A percentile compares a stretch with the other conserved stretches of the same genome.
Evolutionary conservation across 2,113 vertebrate species (phyloP).

Genomic region (Myotis davidii): DNA sequence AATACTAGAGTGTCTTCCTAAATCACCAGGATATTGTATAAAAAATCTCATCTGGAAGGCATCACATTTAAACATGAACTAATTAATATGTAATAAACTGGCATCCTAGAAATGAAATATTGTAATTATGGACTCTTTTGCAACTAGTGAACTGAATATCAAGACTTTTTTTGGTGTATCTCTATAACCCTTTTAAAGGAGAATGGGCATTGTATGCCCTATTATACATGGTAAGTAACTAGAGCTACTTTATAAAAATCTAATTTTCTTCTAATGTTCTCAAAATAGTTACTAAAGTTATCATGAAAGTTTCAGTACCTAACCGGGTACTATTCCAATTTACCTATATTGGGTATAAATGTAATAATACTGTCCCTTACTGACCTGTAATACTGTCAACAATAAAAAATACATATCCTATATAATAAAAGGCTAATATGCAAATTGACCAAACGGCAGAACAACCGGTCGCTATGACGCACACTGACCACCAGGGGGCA

Average conservation of each 20-base stretch:
- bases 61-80: slow-evolving; percentile 17
- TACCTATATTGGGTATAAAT: background rate
- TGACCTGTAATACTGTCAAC: background rate
- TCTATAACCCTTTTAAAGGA: background rate
- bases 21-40: slow-evolving; percentile 33
- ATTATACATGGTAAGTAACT: background rate
- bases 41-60: slow-evolving; percentile 35
- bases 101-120: background rate
- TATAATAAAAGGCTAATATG: too few species aligned
- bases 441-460: background rate
- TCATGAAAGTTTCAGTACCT: slow-evolving; percentile 20
- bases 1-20: background rate
- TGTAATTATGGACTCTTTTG: background rate
- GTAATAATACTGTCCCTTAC: background rate
- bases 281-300: slow-evolving; percentile 15
- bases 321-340: background rate
- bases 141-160: background rate
- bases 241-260: slow-evolving; percentile 17
- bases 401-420: background rate
- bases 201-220: background rate
- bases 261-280: background rate
- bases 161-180: background rate
- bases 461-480: too few species aligned
- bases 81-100: background rate
- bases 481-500: too few species aligned